Conservation (phyloP, 1,140 invertebrate species). For the Ostrea edulis region DNA sequence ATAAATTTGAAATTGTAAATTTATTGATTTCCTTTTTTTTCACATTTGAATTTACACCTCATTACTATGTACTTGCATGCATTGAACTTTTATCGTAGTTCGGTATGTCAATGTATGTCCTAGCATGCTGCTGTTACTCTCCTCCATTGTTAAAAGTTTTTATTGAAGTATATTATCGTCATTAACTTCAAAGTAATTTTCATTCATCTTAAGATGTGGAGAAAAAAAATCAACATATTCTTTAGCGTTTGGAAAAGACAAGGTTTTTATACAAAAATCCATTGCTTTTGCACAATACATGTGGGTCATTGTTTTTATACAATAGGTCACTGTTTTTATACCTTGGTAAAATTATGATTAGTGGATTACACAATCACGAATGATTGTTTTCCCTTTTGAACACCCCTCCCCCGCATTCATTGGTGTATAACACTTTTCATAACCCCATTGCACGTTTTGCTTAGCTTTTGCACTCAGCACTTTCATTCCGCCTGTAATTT, state of each 20-base stretch:
- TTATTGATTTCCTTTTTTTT: neutral
- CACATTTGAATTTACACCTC: too few relatives aligned
- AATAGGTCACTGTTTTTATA: too few relatives aligned
- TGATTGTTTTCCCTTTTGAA: too few relatives aligned
- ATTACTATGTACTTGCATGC: neutral
- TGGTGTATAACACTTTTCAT: neutral
- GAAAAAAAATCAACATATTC: neutral
- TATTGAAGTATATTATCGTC: neutral
- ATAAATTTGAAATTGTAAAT: neutral
- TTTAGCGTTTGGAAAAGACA: too few relatives aligned
- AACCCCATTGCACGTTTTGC: neutral
- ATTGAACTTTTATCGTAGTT: neutral
- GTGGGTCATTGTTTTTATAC: too few relatives aligned
- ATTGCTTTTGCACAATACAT: too few relatives aligned
- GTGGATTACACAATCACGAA: too few relatives aligned
- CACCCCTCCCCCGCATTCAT: too few relatives aligned
- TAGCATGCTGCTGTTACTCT: neutral
- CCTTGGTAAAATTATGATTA: too few relatives aligned
- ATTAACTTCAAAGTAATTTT: neutral
- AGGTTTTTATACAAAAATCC: too few relatives aligned
- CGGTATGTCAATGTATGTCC: neutral
- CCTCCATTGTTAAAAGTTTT: neutral
- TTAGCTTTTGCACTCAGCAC: conserved; percentile 36
- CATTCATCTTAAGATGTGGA: neutral
- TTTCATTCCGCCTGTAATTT: conserved; percentile 30